These are phyloP conservation scores for Synanthedon tipuliformis DNA, from an alignment of 2,888 invertebrate species.

Conservation along the genomic window DNA sequence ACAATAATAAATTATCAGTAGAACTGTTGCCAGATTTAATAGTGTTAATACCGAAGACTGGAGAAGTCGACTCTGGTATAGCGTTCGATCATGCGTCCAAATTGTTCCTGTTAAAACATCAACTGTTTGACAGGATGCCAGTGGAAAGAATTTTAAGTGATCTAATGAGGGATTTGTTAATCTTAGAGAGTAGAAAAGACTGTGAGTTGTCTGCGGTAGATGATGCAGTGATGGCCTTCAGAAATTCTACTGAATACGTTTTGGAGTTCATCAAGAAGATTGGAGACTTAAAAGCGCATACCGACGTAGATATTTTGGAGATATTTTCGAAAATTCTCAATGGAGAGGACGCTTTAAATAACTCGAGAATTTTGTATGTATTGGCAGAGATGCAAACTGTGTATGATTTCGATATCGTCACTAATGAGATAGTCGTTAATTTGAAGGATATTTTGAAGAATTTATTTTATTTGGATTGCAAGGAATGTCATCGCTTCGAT, in stretches of 20 bases:
- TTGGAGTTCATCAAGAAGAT: constrained; percentile 14
- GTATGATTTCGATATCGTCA: constrained; percentile 10
- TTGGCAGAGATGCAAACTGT: constrained; percentile 8
- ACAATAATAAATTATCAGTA: constrained; percentile 24
- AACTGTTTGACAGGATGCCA: constrained; percentile 17
- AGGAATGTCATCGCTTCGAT: constrained; percentile 3
- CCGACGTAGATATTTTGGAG: constrained; percentile 1
- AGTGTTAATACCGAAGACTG: constrained; percentile 14
- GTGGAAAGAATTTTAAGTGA: constrained; percentile 9
- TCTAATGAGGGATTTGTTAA: constrained; percentile 8
- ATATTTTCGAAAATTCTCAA: constrained; percentile 5
- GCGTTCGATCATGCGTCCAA: constrained; percentile 21
- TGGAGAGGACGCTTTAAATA: constrained; percentile 1
- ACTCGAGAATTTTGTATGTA: constrained; percentile 8
- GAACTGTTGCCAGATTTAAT: constrained; percentile 24
- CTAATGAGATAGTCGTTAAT: constrained; percentile 9
- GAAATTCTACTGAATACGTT: constrained; percentile 8
- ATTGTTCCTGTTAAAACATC: constrained; percentile 27
- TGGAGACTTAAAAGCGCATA: constrained; percentile 1
- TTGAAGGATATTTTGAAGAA: constrained; percentile 10
- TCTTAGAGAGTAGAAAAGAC: neutral
- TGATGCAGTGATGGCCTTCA: constrained; percentile 4
- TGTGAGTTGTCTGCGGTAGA: neutral
- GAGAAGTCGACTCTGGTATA: constrained; percentile 9
- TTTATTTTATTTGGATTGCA: constrained; percentile 6